These are phyloP conservation scores for Oegoconia quadripuncta DNA, from an alignment of 2,888 invertebrate genomes.

Conservation along the genomic window DNA sequence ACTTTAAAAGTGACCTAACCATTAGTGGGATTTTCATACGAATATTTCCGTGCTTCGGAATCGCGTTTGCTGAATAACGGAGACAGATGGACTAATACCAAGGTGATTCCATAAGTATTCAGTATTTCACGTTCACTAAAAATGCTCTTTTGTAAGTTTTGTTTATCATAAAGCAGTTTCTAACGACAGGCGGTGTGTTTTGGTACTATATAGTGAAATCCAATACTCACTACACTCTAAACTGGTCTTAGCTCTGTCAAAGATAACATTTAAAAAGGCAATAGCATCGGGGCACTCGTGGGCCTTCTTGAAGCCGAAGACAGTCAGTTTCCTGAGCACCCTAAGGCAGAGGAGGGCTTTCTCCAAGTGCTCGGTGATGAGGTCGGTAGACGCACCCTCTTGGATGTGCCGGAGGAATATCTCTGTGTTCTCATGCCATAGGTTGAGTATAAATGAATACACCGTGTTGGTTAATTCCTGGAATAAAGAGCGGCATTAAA, in stretches of 20 bases:
- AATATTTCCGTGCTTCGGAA: too few species aligned
- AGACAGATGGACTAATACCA: too few species aligned
- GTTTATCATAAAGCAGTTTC: too few species aligned
- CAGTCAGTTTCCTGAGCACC: constrained; percentile 89
- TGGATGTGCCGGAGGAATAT: constrained; percentile 83
- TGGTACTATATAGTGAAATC: constrained; percentile 3
- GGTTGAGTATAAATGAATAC: constrained; percentile 84
- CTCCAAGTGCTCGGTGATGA: constrained; percentile 84
- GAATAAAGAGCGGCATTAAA: constrained; percentile 7
- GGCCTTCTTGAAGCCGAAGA: constrained; percentile 89
- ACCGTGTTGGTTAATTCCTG: constrained; percentile 88
- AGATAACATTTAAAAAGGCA: constrained; percentile 88
- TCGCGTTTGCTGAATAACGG: too few species aligned
- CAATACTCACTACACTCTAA: constrained; percentile 91
- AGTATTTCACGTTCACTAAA: too few species aligned
- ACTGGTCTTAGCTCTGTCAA: constrained; percentile 87
- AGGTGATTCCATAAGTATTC: too few species aligned
- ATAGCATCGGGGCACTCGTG: constrained; percentile 86
- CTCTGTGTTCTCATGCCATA: constrained; percentile 89
- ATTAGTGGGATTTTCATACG: too few species aligned
- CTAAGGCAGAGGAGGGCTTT: constrained; percentile 89
- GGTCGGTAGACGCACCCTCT: constrained; percentile 77
- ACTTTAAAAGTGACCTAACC: too few species aligned
- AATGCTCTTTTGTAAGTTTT: too few species aligned
- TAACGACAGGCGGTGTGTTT: too few species aligned